Base-by-base conservation (phyloP, 2,888 invertebrate species). In the Lasius platythorax region DNA sequence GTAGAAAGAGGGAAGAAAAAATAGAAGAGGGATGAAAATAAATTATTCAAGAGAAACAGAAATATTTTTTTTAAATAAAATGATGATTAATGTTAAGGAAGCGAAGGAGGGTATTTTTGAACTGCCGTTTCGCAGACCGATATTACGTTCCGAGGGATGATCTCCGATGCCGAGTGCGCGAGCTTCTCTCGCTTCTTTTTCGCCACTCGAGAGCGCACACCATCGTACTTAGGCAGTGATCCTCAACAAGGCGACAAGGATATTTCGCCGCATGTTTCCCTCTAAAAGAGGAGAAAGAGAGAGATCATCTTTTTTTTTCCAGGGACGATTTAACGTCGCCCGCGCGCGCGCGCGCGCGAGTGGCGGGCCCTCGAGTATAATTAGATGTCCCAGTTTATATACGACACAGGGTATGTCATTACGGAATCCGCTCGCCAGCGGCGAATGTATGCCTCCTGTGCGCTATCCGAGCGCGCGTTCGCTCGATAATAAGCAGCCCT, bases 301-400 rank as follows among this genome's bases (percentile, higher is more conserved):
- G 53, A 58, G 61, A 81, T 81, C 85, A 83, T 53, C 53, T 81
- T 37, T 37, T 23, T 23, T 23, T 37, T 37, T 88, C 87, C 89
- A 88, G 88, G 89, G 87, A 84, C 89, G 85, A 72, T 79, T 83
- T 82, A 88, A 89, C 88, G 84, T 87, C 85, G 73, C 75, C 37
- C 53, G 73, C 46, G 50, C n/a, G 79, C 84, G 70, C 75, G 28
- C 53, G 73, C 46, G 50, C n/a, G 79, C 84, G 70, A 89, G 87
- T 87, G 79, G 87, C 79, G 87, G 91, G 91, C 92, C 90, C 92
- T 92, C 91, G 91, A 90, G 93, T 93, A 92, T 93, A 93, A 93
- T 91, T 93, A 93, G 91, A 93, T 92, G 92, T 92, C 92, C 93
- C 91, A 93, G 92, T 93, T 92, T 92, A 53, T n/a, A 53, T 53